Conservation (phyloP, 2,113 vertebrate genomes). For the Campylomormyrus tamandua region DNA sequence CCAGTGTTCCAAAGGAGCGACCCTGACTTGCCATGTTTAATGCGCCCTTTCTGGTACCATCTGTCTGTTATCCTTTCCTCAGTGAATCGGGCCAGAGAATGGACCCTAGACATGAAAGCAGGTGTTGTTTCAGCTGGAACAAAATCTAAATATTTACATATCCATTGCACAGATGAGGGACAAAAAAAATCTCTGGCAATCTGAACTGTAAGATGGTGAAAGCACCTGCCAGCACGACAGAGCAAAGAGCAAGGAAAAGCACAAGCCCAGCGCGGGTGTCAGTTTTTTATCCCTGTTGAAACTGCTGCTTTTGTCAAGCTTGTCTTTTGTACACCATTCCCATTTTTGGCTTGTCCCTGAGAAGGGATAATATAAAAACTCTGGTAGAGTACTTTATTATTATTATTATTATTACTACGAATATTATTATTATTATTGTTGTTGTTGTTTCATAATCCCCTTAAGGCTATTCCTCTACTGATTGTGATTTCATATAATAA, state of each 20-base stretch:
- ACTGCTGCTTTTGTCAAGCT: not conserved
- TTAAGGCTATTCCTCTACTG: not conserved
- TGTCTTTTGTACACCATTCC: not conserved
- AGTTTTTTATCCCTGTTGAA: not conserved
- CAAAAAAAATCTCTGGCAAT: not conserved
- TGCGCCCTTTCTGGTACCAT: not conserved
- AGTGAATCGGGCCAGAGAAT: not conserved
- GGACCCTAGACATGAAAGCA: not conserved
- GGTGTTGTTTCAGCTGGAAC: not conserved
- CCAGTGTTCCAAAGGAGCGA: not conserved
- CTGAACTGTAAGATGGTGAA: not conserved
- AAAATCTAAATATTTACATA: slow-evolving; percentile 2
- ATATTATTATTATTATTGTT: not conserved
- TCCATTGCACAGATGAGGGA: not conserved
- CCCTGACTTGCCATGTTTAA: not conserved
- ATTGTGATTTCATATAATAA: not conserved
- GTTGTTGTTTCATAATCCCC: not conserved
- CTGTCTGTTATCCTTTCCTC: not conserved
- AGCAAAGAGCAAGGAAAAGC: not conserved
- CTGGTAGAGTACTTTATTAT: not conserved
- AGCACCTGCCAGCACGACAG: not conserved
- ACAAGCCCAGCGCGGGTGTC: not conserved
- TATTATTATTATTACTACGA: not conserved
- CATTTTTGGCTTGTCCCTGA: not conserved
- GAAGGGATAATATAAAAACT: not conserved